A percentile compares a stretch with the other conserved stretches of the same genome.
These are phyloP conservation scores for Dysidea cf. avara DNA, from an alignment of 37 sponge, comb jelly and placozoan species.

Conservation along the genomic window DNA sequence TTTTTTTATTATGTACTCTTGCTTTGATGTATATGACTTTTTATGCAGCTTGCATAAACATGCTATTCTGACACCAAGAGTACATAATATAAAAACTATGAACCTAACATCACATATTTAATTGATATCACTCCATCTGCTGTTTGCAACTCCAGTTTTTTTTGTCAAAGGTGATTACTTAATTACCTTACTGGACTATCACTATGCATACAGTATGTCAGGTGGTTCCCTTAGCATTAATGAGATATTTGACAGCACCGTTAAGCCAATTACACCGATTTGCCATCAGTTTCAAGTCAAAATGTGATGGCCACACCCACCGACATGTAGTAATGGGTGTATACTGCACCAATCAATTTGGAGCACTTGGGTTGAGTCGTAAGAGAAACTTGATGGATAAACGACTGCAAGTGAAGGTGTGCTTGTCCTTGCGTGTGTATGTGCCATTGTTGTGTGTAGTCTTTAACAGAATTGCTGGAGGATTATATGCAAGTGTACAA, in stretches of 20 bases:
- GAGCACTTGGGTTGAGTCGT: slow-evolving; percentile 91
- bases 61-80: too few relatives aligned
- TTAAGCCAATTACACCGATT: slow-evolving; percentile 59
- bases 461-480: slow-evolving; percentile 1
- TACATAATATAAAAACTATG: too few relatives aligned
- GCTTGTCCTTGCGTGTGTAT: not conserved
- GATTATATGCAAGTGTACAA: too few relatives aligned
- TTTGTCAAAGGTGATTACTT: not conserved
- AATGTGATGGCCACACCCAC: slow-evolving; percentile 17
- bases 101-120: too few relatives aligned
- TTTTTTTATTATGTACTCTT: too few relatives aligned
- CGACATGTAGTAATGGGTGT: slow-evolving; percentile 94
- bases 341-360: slow-evolving; percentile 57
- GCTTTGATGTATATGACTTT: too few relatives aligned
- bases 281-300: slow-evolving; percentile 83
- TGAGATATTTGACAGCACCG: slow-evolving; percentile 68
- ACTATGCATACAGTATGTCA: not conserved
- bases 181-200: not conserved
- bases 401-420: slow-evolving; percentile 71
- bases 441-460: not conserved
- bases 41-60: too few relatives aligned
- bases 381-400: slow-evolving; percentile 90
- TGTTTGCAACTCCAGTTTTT: too few relatives aligned
- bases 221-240: not conserved
- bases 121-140: too few relatives aligned